phyloP scores from a whole-genome alignment of 2,797 vertebrate species.

The Chromobotia macracanthus region DNA sequence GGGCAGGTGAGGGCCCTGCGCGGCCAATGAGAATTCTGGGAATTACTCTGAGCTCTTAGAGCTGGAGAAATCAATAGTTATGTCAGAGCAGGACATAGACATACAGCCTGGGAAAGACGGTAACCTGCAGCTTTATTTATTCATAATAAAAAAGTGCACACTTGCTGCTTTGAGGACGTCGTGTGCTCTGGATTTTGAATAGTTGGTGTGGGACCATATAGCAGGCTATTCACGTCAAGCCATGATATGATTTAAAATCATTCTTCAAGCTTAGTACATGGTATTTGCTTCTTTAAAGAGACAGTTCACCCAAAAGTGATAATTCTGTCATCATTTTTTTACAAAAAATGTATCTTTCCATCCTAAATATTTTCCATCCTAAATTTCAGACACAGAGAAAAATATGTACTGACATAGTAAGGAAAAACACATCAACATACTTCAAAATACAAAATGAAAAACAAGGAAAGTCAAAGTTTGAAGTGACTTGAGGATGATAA shows the following conservation, averaged over 20 bases:
- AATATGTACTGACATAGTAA: too few species aligned
- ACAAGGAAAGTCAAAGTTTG: too few species aligned
- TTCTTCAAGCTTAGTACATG: background rate
- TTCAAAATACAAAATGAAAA: too few species aligned
- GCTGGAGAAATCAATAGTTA: constrained; percentile 41
- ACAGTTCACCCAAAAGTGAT: too few species aligned
- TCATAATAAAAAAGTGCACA: background rate
- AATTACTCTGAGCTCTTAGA: constrained; percentile 45
- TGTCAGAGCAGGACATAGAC: background rate
- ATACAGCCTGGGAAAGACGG: constrained; percentile 28
- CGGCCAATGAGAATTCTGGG: constrained; percentile 35
- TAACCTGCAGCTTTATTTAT: constrained; percentile 32
- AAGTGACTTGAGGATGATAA: background rate
- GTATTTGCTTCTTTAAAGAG: background rate
- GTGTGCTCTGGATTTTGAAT: constrained; percentile 12
- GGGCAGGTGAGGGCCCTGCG: constrained; percentile 23
- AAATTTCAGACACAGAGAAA: too few species aligned
- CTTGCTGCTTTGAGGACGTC: background rate
- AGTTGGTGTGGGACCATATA: background rate
- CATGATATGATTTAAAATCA: background rate
- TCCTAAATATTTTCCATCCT: too few species aligned
- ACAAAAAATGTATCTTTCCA: too few species aligned
- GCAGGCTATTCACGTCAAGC: background rate
- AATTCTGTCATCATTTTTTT: background rate
- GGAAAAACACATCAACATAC: too few species aligned